Percentiles rank a stretch among this genome's conserved stretches.
phyloP scores from a whole-genome alignment of 2,888 invertebrate species.

The Antheraea yamamai region DNA sequence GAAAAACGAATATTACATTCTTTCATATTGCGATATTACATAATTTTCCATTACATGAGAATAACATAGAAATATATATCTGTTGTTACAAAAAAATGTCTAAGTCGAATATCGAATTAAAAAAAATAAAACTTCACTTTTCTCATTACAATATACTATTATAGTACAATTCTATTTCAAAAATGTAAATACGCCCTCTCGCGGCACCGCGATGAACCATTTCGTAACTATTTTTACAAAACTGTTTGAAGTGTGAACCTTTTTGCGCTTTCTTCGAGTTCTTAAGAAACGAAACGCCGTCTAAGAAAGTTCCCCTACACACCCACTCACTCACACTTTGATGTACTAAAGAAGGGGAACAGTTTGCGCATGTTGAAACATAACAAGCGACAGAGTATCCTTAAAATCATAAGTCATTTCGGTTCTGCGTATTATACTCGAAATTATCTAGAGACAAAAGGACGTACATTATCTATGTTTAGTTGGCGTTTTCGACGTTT shows the following conservation, averaged over 20 bases:
- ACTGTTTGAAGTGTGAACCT: conserved; percentile 74
- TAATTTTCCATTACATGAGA: neutral
- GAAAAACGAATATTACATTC: neutral
- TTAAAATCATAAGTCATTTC: conserved; percentile 31
- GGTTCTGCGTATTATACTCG: conserved; percentile 8
- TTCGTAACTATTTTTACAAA: conserved; percentile 69
- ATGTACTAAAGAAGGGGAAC: conserved; percentile 39
- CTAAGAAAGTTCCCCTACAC: conserved; percentile 70
- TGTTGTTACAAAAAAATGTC: neutral
- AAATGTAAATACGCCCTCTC: conserved; percentile 62
- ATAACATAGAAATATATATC: neutral
- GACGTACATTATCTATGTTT: neutral
- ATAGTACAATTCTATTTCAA: neutral
- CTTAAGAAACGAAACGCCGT: conserved; percentile 74
- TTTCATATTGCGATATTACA: neutral
- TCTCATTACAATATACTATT: neutral
- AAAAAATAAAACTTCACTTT: neutral
- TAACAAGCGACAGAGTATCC: conserved; percentile 32
- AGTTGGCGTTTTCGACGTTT: conserved; percentile 31
- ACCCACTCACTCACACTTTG: conserved; percentile 54
- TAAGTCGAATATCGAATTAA: neutral
- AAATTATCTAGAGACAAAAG: neutral
- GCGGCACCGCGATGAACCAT: conserved; percentile 51
- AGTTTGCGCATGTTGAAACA: conserved; percentile 39
- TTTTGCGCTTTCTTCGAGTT: conserved; percentile 77